These are phyloP conservation scores for Polyommatus icarus DNA, from an alignment of 2,888 invertebrate genomes.

Conservation along the genomic window DNA sequence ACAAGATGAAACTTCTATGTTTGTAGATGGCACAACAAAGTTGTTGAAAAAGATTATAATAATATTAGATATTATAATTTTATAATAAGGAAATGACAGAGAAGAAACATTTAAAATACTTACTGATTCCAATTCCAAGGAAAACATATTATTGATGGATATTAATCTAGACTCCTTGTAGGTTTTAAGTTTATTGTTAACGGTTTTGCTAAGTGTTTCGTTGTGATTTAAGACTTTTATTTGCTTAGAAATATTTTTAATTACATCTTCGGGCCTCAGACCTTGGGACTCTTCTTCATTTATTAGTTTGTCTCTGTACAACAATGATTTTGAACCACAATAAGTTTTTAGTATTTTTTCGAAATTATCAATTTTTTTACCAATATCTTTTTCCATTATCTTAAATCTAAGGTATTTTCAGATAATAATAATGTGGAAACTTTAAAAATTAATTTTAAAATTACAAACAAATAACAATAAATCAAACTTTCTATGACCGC, in stretches of 20 bases:
- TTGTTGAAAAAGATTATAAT: background rate
- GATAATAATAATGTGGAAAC: background rate
- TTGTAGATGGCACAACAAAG: no score
- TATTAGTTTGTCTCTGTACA: slow-evolving; percentile 48
- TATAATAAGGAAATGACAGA: background rate
- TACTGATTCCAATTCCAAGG: slow-evolving; percentile 40
- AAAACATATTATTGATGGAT: slow-evolving; percentile 51
- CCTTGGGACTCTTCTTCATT: slow-evolving; percentile 36
- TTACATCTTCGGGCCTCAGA: slow-evolving; percentile 48
- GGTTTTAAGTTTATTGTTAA: slow-evolving; percentile 38
- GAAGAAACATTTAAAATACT: slow-evolving; percentile 19
- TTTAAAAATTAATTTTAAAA: no score
- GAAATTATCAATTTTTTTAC: slow-evolving; percentile 45
- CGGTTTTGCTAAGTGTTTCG: slow-evolving; percentile 46
- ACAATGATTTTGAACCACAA: slow-evolving; percentile 39
- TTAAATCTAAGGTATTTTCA: background rate
- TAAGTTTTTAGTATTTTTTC: slow-evolving; percentile 47
- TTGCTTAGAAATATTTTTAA: slow-evolving; percentile 55
- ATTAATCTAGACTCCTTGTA: slow-evolving; percentile 47
- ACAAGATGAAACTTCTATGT: no score
- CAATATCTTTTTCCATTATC: slow-evolving; percentile 41
- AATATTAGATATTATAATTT: no score
- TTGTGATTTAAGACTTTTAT: slow-evolving; percentile 61
- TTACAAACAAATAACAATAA: no score
- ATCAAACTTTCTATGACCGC: no score